Conservation (phyloP, 2,888 invertebrate species). For the Scaptomyza flava region DNA sequence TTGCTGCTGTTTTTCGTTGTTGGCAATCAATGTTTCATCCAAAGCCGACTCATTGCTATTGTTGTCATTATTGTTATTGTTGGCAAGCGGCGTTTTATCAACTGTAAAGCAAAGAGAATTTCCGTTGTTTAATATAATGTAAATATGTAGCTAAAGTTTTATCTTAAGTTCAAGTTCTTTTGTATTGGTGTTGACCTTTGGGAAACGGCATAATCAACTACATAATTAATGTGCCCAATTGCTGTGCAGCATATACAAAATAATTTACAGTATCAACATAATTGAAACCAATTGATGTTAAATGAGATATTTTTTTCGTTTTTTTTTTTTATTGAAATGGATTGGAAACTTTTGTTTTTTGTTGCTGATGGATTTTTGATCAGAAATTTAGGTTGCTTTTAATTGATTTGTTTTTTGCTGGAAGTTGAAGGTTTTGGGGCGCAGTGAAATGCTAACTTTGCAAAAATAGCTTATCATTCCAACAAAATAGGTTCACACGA, state of each 20-base stretch:
- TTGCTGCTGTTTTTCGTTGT: slow-evolving; percentile 61
- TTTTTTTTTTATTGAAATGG: slow-evolving; percentile 2
- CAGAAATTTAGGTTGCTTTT: slow-evolving; percentile 23
- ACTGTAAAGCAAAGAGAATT: slow-evolving; percentile 50
- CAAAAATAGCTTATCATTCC: slow-evolving; percentile 9
- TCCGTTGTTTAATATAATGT: slow-evolving; percentile 14
- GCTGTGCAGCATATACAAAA: slow-evolving; percentile 47
- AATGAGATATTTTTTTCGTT: slow-evolving; percentile 58
- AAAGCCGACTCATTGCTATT: slow-evolving; percentile 35
- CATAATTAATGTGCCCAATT: slow-evolving; percentile 43
- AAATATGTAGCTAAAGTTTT: not conserved
- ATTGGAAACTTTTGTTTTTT: slow-evolving; percentile 25
- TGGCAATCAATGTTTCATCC: slow-evolving; percentile 55
- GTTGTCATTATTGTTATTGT: slow-evolving; percentile 32
- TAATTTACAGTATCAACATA: slow-evolving; percentile 67
- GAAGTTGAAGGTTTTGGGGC: slow-evolving; percentile 1
- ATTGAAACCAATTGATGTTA: slow-evolving; percentile 73
- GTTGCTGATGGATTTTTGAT: slow-evolving; percentile 10
- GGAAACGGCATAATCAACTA: slow-evolving; percentile 3
- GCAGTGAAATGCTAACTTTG: not conserved
- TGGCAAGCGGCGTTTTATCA: slow-evolving; percentile 59
- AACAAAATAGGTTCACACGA: slow-evolving; percentile 40
- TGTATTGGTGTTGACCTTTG: not conserved
- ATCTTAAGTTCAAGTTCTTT: slow-evolving; percentile 4
- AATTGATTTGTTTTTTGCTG: slow-evolving; percentile 56